A percentile compares a stretch with the other conserved stretches of the same genome.
Conservation (phyloP, 1,140 invertebrate species). For the Stenopsyche tienmushanensis region DNA sequence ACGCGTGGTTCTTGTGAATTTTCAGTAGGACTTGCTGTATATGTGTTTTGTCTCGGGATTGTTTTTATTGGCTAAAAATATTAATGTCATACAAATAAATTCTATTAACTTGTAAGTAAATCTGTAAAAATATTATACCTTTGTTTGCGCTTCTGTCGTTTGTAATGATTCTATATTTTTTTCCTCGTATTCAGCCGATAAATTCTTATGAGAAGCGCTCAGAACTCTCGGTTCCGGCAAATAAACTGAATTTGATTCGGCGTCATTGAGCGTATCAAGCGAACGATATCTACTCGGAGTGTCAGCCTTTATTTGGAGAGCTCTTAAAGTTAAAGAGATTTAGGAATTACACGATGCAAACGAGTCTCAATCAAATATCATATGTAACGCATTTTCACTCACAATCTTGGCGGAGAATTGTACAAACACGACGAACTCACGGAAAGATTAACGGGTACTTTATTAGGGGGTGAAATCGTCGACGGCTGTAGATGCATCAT, state of each 20-base stretch:
- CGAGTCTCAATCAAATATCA: slow-evolving; percentile 16
- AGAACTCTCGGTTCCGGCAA: slow-evolving; percentile 20
- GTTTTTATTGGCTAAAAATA: slow-evolving; percentile 7
- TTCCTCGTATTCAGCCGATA: no score
- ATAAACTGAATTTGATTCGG: not conserved
- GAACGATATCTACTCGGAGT: slow-evolving; percentile 51
- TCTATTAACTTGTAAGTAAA: no score
- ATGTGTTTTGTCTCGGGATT: slow-evolving; percentile 30
- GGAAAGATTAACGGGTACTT: slow-evolving; percentile 4
- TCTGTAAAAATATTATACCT: no score
- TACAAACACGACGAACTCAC: slow-evolving; percentile 18
- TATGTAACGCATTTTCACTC: not conserved
- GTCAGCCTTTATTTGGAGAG: slow-evolving; percentile 43
- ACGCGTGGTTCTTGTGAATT: not conserved
- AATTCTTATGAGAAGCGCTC: slow-evolving; percentile 14
- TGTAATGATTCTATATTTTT: no score
- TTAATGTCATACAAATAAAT: slow-evolving; percentile 3
- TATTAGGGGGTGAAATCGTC: not conserved
- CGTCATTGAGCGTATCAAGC: slow-evolving; percentile 47
- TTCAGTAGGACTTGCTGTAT: slow-evolving; percentile 29
- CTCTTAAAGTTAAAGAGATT: slow-evolving; percentile 12
- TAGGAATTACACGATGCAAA: slow-evolving; percentile 8
- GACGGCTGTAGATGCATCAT: slow-evolving; percentile 5
- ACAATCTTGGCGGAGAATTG: slow-evolving; percentile 5
- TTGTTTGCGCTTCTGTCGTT: no score